These are phyloP conservation scores for Tinamus major DNA, from an alignment of 2,797 vertebrate genomes.

Conservation along the genomic window DNA sequence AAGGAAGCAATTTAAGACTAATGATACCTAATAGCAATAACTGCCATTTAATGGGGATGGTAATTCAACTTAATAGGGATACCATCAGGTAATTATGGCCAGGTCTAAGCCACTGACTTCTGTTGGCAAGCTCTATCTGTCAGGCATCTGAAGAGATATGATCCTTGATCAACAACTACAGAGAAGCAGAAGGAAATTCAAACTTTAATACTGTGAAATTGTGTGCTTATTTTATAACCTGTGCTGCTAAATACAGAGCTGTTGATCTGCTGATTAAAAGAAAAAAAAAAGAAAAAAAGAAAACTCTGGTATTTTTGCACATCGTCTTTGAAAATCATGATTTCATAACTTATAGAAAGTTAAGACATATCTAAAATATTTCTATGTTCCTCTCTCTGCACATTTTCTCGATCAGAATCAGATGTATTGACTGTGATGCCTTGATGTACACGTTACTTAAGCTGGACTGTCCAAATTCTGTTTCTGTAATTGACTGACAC, in stretches of 20 bases:
- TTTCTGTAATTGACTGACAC: background rate
- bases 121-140: conserved; percentile 21
- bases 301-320: background rate
- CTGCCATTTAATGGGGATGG: conserved; percentile 59
- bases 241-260: background rate
- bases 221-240: background rate
- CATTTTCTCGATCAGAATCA: background rate
- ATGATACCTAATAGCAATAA: conserved; percentile 64
- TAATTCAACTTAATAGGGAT: conserved; percentile 58
- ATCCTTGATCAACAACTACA: background rate
- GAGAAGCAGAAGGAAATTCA: background rate
- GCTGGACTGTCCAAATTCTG: background rate
- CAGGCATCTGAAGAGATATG: background rate
- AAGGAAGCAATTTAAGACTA: conserved; percentile 65
- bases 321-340: background rate
- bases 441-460: background rate
- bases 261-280: background rate
- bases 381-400: background rate
- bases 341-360: background rate
- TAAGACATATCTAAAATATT: background rate
- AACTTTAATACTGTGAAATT: background rate
- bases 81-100: conserved; percentile 60
- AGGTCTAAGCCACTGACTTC: conserved; percentile 18
- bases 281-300: too few species aligned
- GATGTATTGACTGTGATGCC: too few species aligned